These are phyloP conservation scores for Xylota sylvarum DNA, from an alignment of 2,888 invertebrate genomes.

Conservation along the genomic window DNA sequence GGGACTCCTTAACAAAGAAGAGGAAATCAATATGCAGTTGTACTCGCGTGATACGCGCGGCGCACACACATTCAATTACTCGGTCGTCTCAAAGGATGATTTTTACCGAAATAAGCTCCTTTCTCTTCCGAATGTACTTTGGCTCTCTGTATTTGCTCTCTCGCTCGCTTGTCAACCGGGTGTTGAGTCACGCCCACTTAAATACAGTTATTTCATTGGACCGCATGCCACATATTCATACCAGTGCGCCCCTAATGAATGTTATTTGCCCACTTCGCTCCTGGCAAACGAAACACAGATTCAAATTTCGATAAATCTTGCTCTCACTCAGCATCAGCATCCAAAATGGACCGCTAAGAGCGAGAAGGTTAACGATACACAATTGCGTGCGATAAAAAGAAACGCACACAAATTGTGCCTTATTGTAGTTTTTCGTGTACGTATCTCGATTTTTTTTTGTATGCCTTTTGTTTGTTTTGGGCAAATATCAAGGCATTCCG, in stretches of 20 bases:
- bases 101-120: slow-evolving; percentile 50
- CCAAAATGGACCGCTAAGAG: slow-evolving; percentile 76
- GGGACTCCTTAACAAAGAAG: slow-evolving; percentile 45
- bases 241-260: slow-evolving; percentile 76
- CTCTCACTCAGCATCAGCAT: slow-evolving; percentile 73
- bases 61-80: slow-evolving; percentile 70
- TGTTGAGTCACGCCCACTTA: slow-evolving; percentile 85
- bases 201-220: slow-evolving; percentile 85
- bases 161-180: slow-evolving; percentile 79
- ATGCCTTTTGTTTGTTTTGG: slow-evolving; percentile 70
- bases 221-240: slow-evolving; percentile 81
- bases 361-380: slow-evolving; percentile 77
- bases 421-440: slow-evolving; percentile 63
- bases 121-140: slow-evolving; percentile 52
- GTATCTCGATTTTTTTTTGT: slow-evolving; percentile 18
- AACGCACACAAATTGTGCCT: slow-evolving; percentile 66
- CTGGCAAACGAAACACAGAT: slow-evolving; percentile 75
- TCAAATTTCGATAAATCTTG: slow-evolving; percentile 76
- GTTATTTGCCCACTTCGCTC: slow-evolving; percentile 77
- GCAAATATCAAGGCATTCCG: slow-evolving; percentile 76
- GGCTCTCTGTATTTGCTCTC: slow-evolving; percentile 71
- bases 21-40: slow-evolving; percentile 63
- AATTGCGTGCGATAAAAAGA: slow-evolving; percentile 68
- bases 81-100: slow-evolving; percentile 49
- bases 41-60: slow-evolving; percentile 64